Evolutionary conservation across 2,797 vertebrate species (phyloP), one percentile per base, ranked within the genome.

Genomic region (Yasuhikotakia modesta): DNA sequence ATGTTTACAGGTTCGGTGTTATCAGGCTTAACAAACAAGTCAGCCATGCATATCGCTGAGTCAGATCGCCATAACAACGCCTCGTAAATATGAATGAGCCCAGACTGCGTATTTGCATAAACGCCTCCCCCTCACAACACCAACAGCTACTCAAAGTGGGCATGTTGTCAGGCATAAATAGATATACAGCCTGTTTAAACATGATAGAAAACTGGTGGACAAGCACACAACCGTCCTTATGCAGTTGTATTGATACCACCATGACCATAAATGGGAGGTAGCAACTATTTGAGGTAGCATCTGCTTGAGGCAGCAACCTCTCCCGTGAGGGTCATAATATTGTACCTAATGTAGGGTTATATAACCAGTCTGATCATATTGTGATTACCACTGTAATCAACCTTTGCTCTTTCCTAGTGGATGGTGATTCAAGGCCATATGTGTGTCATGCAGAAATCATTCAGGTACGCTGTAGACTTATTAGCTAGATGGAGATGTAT

Each of bases 61-160:
- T 79, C 79, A 71, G 79, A 70, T 71, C 16, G 22, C 45, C 48
- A 58, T 72, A 71, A 75, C 57, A 71, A 73, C 58, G n/a, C 30
- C 14, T 83, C 70, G 77, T 80, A 39, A 68, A 83, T 83, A 77
- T 77, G 53, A 80, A 80, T 43, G 63, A 64, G 65, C 19, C 8
- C 12, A 68, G 53, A 53, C 21, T 24, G 24, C 45, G 45, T 35
- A 46, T 80, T 50, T 82, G 55, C 46, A 64, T 74, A 5, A 76
- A 72, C 19, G 35, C 16, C 32, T 22, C 63, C 72, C 68, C 68
- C 8, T 58, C 48, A 48, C 17, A 75, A 13, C 12, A 21, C 57
- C 35, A n/a, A 35, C 19, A 6, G 22, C 63, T 76, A 66, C 61
- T 65, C 22, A 21, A 2, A 68, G 24, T 17, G 21, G 50, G 14